These are phyloP conservation scores for Platycheirus albimanus DNA, from an alignment of 2,888 invertebrate genomes.

Conservation along the genomic window DNA sequence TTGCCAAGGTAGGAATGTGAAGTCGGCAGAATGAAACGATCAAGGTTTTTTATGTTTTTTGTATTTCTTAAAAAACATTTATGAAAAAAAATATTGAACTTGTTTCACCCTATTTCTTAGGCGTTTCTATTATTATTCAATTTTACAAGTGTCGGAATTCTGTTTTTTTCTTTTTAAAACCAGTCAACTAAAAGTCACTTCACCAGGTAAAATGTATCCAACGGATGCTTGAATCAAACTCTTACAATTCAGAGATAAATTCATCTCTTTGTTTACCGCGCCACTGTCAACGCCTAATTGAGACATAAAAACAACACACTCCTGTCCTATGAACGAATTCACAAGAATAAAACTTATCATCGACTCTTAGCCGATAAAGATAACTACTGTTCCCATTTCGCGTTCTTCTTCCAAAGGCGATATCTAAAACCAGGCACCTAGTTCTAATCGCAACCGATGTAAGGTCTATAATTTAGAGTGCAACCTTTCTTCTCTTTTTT, in stretches of 20 bases:
- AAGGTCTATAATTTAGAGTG: constrained; percentile 42
- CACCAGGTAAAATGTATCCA: too few relatives aligned
- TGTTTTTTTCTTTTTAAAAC: too few relatives aligned
- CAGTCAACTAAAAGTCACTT: too few relatives aligned
- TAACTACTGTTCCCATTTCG: constrained; percentile 17
- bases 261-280: constrained; percentile 6
- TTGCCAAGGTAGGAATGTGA: too few relatives aligned
- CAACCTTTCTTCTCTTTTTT: neutral
- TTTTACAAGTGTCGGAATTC: too few relatives aligned
- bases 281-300: constrained; percentile 44
- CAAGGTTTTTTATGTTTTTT: too few relatives aligned
- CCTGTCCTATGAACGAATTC: constrained; percentile 13
- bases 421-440: neutral
- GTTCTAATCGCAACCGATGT: constrained; percentile 40
- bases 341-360: constrained; percentile 18
- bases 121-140: too few relatives aligned
- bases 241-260: neutral
- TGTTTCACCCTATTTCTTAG: too few relatives aligned
- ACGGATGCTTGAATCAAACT: too few relatives aligned
- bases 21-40: too few relatives aligned
- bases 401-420: neutral
- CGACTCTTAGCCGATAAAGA: neutral
- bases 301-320: constrained; percentile 50
- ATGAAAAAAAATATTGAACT: too few relatives aligned
- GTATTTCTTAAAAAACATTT: too few relatives aligned